These are phyloP conservation scores for Archegozetes longisetosus DNA, from an alignment of 1,140 invertebrate genomes.

Conservation along the genomic window DNA sequence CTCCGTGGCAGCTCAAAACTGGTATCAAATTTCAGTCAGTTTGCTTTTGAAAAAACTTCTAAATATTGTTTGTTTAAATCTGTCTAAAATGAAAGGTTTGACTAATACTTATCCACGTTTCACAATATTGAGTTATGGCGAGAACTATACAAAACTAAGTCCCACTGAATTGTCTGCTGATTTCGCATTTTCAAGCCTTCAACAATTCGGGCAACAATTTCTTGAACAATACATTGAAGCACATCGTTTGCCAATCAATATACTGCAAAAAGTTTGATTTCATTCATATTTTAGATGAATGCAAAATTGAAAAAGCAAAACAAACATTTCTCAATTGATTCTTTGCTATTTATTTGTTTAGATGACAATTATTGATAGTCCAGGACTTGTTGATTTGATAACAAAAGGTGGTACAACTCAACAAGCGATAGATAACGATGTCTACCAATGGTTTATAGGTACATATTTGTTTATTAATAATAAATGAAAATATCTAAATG, in stretches of 20 bases:
- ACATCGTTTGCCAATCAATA: constrained; percentile 55
- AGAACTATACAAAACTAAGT: constrained; percentile 53
- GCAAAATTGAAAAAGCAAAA: not conserved
- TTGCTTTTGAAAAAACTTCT: not conserved
- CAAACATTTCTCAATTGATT: too few species aligned
- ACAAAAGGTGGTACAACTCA: constrained; percentile 65
- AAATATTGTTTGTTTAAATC: not conserved
- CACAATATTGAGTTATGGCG: constrained; percentile 76
- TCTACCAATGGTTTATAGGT: constrained; percentile 85
- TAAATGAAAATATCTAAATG: too few species aligned
- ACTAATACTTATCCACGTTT: constrained; percentile 44
- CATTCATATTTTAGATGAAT: not conserved
- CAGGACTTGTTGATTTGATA: constrained; percentile 63
- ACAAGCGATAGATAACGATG: constrained; percentile 75
- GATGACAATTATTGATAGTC: constrained; percentile 91
- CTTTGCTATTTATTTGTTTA: too few species aligned
- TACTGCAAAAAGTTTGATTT: constrained; percentile 63
- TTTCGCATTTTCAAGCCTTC: constrained; percentile 77
- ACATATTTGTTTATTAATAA: too few species aligned
- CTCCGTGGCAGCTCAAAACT: constrained; percentile 58
- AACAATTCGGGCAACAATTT: constrained; percentile 85
- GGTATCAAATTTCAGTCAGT: constrained; percentile 37
- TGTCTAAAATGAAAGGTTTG: not conserved
- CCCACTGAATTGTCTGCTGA: constrained; percentile 82
- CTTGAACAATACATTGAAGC: constrained; percentile 65